Percentiles rank a stretch among this genome's conserved stretches.
Evolutionary conservation across 2,797 vertebrate genomes (phyloP).

Genomic region (Iguana delicatissima): DNA sequence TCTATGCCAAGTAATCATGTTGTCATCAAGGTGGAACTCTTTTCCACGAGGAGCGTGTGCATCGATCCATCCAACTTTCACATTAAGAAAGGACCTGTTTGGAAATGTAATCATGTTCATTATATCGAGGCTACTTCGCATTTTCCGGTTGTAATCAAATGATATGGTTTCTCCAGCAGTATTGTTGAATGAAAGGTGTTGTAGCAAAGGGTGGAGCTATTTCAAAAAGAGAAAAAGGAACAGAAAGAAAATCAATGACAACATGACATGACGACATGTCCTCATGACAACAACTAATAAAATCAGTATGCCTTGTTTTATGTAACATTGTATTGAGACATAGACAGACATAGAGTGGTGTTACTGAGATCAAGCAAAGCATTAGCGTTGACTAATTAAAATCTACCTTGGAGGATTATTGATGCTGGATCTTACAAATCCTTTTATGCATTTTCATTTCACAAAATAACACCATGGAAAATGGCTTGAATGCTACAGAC

Average conservation of each 20-base stretch:
- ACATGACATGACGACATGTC: no score
- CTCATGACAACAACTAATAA: accelerated
- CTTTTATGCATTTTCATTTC: no score
- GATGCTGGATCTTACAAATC: no score
- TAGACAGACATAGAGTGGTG: neutral
- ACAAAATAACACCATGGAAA: no score
- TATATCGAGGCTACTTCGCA: neutral
- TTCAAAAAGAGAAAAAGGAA: neutral
- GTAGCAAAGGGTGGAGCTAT: neutral
- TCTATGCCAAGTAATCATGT: neutral
- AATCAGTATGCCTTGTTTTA: neutral
- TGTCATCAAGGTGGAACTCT: no score
- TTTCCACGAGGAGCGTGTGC: no score
- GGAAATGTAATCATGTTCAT: neutral
- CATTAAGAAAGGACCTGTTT: neutral
- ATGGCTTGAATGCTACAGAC: no score
- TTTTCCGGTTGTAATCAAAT: neutral
- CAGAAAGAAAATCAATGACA: no score
- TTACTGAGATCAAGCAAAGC: no score
- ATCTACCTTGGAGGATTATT: no score
- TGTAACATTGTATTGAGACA: neutral
- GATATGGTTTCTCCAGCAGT: neutral
- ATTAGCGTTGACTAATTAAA: no score
- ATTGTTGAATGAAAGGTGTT: neutral
- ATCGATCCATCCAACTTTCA: neutral